Percentiles rank a stretch among this genome's conserved stretches.
phyloP scores from a whole-genome alignment of 2,888 invertebrate genomes.

The Peribatodes rhomboidaria region DNA sequence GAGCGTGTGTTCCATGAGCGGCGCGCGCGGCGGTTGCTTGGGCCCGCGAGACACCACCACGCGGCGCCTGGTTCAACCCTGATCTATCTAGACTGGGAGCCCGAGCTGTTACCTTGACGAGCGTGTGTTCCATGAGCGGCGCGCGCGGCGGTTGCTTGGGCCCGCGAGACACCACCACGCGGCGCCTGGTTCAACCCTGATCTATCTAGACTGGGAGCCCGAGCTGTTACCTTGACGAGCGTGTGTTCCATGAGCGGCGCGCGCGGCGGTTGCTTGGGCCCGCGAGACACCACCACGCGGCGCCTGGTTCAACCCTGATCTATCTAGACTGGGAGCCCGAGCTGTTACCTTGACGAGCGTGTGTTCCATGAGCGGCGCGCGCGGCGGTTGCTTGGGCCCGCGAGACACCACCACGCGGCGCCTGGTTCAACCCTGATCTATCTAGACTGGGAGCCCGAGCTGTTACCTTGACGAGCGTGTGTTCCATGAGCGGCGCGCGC shows the following conservation, averaged over 20 bases:
- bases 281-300: slow-evolving; percentile 53
- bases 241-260: no score
- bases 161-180: slow-evolving; percentile 54
- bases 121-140: no score
- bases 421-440: no score
- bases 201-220: no score
- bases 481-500: slow-evolving; percentile 32
- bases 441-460: no score
- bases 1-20: slow-evolving; percentile 74
- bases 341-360: no score
- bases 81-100: no score
- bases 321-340: no score
- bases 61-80: slow-evolving; percentile 43
- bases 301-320: no score
- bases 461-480: no score
- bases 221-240: no score
- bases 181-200: slow-evolving; percentile 42
- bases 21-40: slow-evolving; percentile 40
- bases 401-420: slow-evolving; percentile 53
- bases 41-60: slow-evolving; percentile 54
- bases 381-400: slow-evolving; percentile 40
- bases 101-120: no score
- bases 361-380: slow-evolving; percentile 33
- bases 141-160: slow-evolving; percentile 32
- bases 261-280: slow-evolving; percentile 36